Conservation (phyloP, 2,113 vertebrate genomes). For the Leucosticte australis region DNA sequence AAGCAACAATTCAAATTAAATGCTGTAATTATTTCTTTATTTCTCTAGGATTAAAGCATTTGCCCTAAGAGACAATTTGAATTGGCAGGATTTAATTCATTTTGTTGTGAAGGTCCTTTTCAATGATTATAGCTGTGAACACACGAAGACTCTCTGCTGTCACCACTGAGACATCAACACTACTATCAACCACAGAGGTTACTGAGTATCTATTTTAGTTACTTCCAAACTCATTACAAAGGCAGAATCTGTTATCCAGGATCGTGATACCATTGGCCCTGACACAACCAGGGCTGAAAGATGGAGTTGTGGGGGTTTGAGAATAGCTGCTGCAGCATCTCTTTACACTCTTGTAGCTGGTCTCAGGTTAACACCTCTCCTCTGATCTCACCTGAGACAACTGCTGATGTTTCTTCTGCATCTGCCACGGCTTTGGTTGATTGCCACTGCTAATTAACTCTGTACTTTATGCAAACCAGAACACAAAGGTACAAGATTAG, state of each 20-base stretch:
- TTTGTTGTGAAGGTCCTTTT: background rate
- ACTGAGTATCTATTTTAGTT: background rate
- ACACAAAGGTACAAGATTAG: background rate
- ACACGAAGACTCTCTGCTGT: background rate
- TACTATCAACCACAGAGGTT: background rate
- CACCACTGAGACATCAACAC: background rate
- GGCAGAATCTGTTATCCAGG: background rate
- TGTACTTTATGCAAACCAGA: background rate
- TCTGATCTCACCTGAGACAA: constrained; percentile 51
- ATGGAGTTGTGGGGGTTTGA: background rate
- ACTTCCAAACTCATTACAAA: background rate
- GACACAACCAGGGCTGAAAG: background rate
- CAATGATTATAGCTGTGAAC: background rate
- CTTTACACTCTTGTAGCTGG: background rate
- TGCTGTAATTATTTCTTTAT: background rate
- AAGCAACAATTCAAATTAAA: background rate
- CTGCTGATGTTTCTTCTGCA: constrained; percentile 16
- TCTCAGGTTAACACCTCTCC: constrained; percentile 54
- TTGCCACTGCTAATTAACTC: constrained; percentile 22
- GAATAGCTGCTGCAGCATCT: constrained; percentile 6
- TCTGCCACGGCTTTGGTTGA: background rate
- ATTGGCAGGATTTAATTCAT: background rate
- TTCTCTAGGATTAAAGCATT: background rate
- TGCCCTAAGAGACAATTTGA: background rate
- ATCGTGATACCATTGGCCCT: background rate